These are phyloP conservation scores for Mandrillus leucophaeus DNA, from an alignment of 2,113 vertebrate genomes.

Conservation along the genomic window DNA sequence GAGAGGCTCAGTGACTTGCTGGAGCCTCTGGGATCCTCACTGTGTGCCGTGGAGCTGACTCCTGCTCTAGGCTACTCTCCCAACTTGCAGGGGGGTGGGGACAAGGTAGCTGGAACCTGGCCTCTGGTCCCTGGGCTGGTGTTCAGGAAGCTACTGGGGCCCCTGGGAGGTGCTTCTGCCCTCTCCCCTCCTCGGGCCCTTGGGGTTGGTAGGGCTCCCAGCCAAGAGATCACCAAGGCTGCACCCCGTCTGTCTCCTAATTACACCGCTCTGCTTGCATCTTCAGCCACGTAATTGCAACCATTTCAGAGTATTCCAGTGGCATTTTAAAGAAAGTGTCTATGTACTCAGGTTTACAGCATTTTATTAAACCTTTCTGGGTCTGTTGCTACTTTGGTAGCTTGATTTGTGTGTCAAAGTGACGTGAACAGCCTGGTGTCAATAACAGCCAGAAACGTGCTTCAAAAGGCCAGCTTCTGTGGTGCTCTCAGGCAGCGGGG, in stretches of 20 bases:
- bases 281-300: constrained; percentile 64
- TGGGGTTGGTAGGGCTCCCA: neutral
- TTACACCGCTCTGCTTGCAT: neutral
- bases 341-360: constrained; percentile 53
- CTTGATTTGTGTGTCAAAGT: constrained; percentile 60
- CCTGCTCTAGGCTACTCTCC: fast-evolving
- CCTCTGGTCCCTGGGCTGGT: neutral
- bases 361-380: constrained; percentile 56
- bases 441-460: constrained; percentile 61
- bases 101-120: too few relatives aligned
- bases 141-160: neutral
- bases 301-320: constrained; percentile 40
- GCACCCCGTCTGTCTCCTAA: neutral
- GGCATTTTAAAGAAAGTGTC: neutral
- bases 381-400: constrained; percentile 33
- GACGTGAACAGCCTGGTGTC: constrained; percentile 33
- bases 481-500: neutral
- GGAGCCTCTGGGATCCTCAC: neutral
- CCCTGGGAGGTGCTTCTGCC: neutral
- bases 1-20: neutral
- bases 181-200: neutral
- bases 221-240: neutral
- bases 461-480: constrained; percentile 41
- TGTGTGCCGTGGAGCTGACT: neutral
- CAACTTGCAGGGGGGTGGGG: neutral